A percentile compares a stretch with the other conserved stretches of the same genome.
Evolutionary conservation across 1,140 invertebrate genomes (phyloP).

Genomic region (Sycophila sp.): DNA sequence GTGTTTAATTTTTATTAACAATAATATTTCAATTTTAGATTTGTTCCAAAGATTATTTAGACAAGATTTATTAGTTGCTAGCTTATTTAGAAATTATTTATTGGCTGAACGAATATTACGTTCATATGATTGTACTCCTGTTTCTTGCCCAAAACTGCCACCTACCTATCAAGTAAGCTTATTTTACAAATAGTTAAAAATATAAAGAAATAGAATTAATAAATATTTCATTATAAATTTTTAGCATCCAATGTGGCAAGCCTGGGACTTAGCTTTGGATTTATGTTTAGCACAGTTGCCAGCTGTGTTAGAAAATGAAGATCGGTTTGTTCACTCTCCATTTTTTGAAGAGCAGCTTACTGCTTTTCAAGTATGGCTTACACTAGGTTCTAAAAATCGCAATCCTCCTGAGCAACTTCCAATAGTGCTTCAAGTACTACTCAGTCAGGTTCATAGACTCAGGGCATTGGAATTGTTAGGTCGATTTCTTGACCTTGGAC

Average conservation of each 20-base stretch:
- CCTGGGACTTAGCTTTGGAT: slow-evolving; percentile 98
- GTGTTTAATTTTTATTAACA: slow-evolving; percentile 1
- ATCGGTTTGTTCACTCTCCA: slow-evolving; percentile 80
- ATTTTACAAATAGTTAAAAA: not conserved
- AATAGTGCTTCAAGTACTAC: slow-evolving; percentile 96
- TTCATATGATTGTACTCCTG: slow-evolving; percentile 95
- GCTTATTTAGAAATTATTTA: slow-evolving; percentile 96
- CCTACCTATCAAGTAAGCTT: slow-evolving; percentile 80
- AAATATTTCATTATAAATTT: slow-evolving; percentile 37
- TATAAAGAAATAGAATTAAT: slow-evolving; percentile 12
- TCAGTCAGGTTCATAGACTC: slow-evolving; percentile 96
- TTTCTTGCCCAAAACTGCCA: slow-evolving; percentile 90
- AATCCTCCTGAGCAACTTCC: slow-evolving; percentile 95
- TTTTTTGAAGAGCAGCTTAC: slow-evolving; percentile 99
- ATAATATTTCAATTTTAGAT: slow-evolving; percentile 70
- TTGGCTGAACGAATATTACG: slow-evolving; percentile 96
- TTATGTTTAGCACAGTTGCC: slow-evolving; percentile 91
- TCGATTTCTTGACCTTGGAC: slow-evolving; percentile 94
- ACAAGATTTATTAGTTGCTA: slow-evolving; percentile 97
- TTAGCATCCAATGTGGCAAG: slow-evolving; percentile 89
- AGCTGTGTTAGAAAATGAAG: slow-evolving; percentile 73
- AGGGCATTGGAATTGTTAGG: slow-evolving; percentile 94
- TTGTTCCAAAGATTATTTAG: slow-evolving; percentile 97
- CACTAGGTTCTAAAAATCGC: slow-evolving; percentile 79
- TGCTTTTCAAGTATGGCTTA: slow-evolving; percentile 97